These are phyloP conservation scores for Thalassarche chlororhynchos DNA, from an alignment of 2,113 vertebrate species.

Conservation along the genomic window DNA sequence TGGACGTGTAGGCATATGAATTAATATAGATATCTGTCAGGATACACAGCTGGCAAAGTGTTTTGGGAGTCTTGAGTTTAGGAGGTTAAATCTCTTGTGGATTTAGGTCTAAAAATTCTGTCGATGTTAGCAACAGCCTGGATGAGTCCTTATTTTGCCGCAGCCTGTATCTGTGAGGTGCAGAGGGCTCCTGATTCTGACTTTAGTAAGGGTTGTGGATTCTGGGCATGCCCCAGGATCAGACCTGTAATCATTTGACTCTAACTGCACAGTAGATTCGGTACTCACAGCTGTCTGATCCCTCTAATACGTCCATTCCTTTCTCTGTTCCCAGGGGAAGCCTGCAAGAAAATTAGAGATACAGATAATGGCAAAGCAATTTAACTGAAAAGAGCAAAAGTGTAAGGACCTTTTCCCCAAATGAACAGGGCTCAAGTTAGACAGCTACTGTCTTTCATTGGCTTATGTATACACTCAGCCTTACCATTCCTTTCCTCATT, in stretches of 20 bases:
- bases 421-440: not conserved
- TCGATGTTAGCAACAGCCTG: not conserved
- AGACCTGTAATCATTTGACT: not conserved
- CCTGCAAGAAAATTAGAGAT: slow-evolving; percentile 18
- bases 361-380: slow-evolving; percentile 31
- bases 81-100: not conserved
- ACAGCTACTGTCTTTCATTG: not conserved
- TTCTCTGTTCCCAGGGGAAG: not conserved
- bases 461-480: not conserved
- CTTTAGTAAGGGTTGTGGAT: not conserved
- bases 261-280: not conserved
- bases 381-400: slow-evolving; percentile 16
- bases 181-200: not conserved
- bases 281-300: slow-evolving; percentile 1
- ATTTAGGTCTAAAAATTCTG: not conserved
- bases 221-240: not conserved
- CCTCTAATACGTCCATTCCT: slow-evolving; percentile 14
- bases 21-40: not conserved
- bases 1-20: not conserved
- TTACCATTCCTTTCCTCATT: not conserved
- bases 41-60: not conserved
- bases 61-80: not conserved
- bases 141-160: not conserved
- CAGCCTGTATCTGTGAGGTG: not conserved
- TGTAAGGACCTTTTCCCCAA: not conserved